phyloP scores from a whole-genome alignment of 2,888 invertebrate genomes.

The Zhuqinia jingwanae region DNA sequence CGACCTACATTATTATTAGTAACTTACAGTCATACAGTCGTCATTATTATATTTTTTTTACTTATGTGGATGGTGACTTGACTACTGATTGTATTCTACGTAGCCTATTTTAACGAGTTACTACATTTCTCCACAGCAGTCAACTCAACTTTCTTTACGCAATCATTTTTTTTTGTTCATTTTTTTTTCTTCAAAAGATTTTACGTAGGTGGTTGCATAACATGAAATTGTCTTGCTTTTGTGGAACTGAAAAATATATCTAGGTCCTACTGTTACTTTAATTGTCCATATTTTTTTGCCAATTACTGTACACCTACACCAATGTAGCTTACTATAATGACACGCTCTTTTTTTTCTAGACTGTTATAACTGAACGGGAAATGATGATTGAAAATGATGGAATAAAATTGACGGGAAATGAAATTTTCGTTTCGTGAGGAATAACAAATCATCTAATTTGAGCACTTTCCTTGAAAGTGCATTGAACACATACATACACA shows the following conservation, averaged over 20 bases:
- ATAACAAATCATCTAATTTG: background rate
- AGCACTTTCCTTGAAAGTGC: background rate
- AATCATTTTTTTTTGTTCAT: background rate
- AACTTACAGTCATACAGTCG: no score
- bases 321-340: no score
- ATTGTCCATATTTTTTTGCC: background rate
- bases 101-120: no score
- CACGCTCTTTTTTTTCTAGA: no score
- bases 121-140: no score
- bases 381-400: background rate
- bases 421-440: background rate
- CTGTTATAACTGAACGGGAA: background rate
- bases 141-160: background rate
- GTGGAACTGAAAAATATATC: background rate
- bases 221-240: background rate
- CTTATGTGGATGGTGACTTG: no score
- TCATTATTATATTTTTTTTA: no score
- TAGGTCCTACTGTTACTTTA: background rate
- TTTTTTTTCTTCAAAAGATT: background rate
- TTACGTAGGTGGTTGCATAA: background rate
- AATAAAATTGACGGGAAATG: no score
- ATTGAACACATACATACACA: background rate
- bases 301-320: conserved; percentile 11
- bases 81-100: no score
- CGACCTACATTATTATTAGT: no score